phyloP scores from a whole-genome alignment of 2,888 invertebrate genomes.

The Bellardia pandia region DNA sequence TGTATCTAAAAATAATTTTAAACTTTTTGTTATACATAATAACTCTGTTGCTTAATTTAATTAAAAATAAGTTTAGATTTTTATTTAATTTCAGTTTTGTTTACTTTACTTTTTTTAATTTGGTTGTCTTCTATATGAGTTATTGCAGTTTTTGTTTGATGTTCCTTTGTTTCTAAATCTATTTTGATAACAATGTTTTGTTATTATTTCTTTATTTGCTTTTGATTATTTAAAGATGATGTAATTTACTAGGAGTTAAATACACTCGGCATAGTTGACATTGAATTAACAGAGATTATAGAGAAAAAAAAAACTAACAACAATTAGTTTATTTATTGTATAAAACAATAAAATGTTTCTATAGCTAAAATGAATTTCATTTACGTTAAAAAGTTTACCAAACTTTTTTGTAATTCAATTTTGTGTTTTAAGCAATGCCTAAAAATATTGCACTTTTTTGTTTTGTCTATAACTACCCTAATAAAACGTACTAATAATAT shows the following conservation, averaged over 20 bases:
- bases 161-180: constrained; percentile 28
- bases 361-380: constrained; percentile 28
- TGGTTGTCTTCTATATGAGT: not conserved
- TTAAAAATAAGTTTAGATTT: constrained; percentile 10
- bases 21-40: not conserved
- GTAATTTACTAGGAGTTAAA: constrained; percentile 45
- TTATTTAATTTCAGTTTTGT: not conserved
- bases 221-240: constrained; percentile 46
- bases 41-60: constrained; percentile 14
- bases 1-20: not conserved
- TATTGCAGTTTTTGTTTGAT: constrained; percentile 20
- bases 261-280: constrained; percentile 48
- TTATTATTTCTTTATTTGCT: constrained; percentile 21
- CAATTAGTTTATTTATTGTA: constrained; percentile 26
- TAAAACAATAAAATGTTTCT: not conserved
- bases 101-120: not conserved
- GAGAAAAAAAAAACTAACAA: constrained; percentile 32
- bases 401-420: constrained; percentile 19
- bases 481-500: not conserved
- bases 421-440: constrained; percentile 55
- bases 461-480: constrained; percentile 14
- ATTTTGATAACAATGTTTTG: constrained; percentile 24
- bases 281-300: constrained; percentile 32
- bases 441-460: constrained; percentile 68
- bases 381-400: constrained; percentile 1